These are phyloP conservation scores for Lepisosteus osseus DNA, from an alignment of 2,113 vertebrate genomes.

Conservation along the genomic window DNA sequence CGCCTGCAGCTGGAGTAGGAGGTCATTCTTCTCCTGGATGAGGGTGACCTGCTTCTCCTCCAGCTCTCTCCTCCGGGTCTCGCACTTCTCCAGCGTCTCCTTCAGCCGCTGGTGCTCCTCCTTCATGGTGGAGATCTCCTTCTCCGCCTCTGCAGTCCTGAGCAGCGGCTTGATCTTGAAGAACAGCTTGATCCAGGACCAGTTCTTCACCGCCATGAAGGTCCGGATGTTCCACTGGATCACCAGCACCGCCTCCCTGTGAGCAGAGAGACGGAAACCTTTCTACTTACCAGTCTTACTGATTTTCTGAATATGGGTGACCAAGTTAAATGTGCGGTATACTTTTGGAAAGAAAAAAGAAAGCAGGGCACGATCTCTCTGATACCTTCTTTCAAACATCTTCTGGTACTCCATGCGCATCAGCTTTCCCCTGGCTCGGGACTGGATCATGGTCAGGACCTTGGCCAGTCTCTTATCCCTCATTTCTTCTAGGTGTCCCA, in stretches of 20 bases:
- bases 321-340: not conserved
- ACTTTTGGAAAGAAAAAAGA: not conserved
- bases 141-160: constrained; percentile 84
- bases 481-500: constrained; percentile 84
- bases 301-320: not conserved
- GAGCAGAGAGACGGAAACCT: not conserved
- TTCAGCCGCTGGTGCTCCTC: constrained; percentile 83
- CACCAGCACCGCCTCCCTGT: constrained; percentile 77
- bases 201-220: constrained; percentile 89
- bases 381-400: constrained; percentile 74
- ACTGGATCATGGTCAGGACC: constrained; percentile 84
- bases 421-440: constrained; percentile 74
- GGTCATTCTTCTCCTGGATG: constrained; percentile 90
- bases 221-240: constrained; percentile 94
- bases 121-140: constrained; percentile 79
- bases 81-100: constrained; percentile 80
- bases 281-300: constrained; percentile 19
- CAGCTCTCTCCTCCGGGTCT: constrained; percentile 83
- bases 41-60: constrained; percentile 88
- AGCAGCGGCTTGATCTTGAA: constrained; percentile 94
- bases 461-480: constrained; percentile 85
- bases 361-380: no score
- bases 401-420: constrained; percentile 78
- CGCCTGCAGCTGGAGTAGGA: constrained; percentile 85
- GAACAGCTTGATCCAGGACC: constrained; percentile 96